Conservation (phyloP, 2,797 vertebrate species). For the Avahi laniger region DNA sequence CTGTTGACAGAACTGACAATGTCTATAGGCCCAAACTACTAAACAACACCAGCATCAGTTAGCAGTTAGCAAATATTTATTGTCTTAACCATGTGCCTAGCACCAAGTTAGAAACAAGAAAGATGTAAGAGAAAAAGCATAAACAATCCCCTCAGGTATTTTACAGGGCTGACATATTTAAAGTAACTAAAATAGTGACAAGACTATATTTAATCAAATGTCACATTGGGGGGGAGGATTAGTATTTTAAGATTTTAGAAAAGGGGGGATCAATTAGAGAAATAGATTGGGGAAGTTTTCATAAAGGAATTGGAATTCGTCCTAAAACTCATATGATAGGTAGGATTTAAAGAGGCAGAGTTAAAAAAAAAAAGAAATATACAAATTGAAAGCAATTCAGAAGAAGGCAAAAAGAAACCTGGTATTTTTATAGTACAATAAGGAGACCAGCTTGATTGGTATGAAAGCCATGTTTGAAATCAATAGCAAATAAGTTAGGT, state of each 20-base stretch:
- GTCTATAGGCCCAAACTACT: background rate
- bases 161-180: background rate
- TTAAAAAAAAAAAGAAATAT: background rate
- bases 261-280: background rate
- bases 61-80: constrained; percentile 41
- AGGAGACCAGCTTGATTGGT: background rate
- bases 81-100: background rate
- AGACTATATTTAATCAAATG: constrained; percentile 42
- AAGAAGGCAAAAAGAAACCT: background rate
- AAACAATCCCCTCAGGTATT: background rate
- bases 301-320: constrained; percentile 6
- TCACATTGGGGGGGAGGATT: background rate
- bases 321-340: background rate
- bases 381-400: background rate
- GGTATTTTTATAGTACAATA: constrained; percentile 16
- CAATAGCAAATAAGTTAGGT: constrained; percentile 27
- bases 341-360: background rate
- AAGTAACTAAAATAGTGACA: constrained; percentile 48
- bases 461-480: constrained; percentile 23
- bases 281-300: background rate
- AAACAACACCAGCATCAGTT: background rate
- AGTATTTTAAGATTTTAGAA: constrained; percentile 45
- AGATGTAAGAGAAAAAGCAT: background rate
- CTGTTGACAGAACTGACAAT: constrained; percentile 30
- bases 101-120: constrained; percentile 25